Evolutionary conservation across 2,888 invertebrate species (phyloP).

Genomic region (Perdita meconis): DNA sequence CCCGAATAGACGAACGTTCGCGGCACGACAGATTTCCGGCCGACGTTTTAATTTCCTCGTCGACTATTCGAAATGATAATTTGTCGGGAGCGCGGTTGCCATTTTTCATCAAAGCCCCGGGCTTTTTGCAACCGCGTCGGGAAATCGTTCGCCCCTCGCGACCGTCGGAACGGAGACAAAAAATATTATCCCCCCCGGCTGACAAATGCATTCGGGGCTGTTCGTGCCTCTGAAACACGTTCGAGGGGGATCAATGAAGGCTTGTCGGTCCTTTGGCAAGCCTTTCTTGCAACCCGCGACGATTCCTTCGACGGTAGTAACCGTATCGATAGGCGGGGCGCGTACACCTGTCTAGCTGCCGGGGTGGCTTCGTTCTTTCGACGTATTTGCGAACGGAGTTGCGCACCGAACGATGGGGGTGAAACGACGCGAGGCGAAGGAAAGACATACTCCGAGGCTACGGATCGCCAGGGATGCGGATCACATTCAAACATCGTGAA

Average conservation of each 20-base stretch:
- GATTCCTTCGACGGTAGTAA: background rate
- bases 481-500: constrained; percentile 51
- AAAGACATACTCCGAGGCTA: constrained; percentile 21
- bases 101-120: constrained; percentile 11
- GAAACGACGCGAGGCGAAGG: constrained; percentile 3
- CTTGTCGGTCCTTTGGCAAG: background rate
- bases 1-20: background rate
- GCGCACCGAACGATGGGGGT: background rate
- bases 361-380: background rate
- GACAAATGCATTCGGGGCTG: constrained; percentile 6
- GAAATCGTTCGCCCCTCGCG: background rate
- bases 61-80: constrained; percentile 25
- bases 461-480: constrained; percentile 50
- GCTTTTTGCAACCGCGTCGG: background rate
- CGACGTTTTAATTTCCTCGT: constrained; percentile 23
- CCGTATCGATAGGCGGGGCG: constrained; percentile 20
- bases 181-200: background rate
- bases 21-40: background rate
- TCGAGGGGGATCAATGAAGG: background rate
- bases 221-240: background rate
- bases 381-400: constrained; percentile 24
- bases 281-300: background rate
- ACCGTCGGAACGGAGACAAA: background rate
- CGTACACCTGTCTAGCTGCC: constrained; percentile 22
- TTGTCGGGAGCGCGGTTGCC: constrained; percentile 9